Evolutionary conservation across 2,888 invertebrate genomes (phyloP).

Genomic region (Phania funesta): DNA sequence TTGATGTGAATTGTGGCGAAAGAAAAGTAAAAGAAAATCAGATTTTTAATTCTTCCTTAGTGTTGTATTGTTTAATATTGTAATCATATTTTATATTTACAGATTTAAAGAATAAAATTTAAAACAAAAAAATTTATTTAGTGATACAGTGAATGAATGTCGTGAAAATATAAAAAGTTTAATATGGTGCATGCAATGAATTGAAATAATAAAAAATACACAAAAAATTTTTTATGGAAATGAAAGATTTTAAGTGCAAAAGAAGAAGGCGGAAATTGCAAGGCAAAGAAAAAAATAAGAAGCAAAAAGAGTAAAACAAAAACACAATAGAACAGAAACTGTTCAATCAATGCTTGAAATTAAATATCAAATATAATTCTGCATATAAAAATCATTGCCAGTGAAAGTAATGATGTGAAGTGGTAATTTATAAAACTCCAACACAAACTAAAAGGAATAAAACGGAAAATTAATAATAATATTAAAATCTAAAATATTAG

Average conservation of each 20-base stretch:
- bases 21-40: constrained; percentile 40
- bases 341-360: constrained; percentile 44
- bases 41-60: constrained; percentile 31
- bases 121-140: not conserved
- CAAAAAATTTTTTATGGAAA: constrained; percentile 63
- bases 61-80: constrained; percentile 2
- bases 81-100: constrained; percentile 17
- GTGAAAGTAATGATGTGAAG: constrained; percentile 7
- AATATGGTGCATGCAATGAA: constrained; percentile 50
- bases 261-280: constrained; percentile 68
- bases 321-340: constrained; percentile 63
- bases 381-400: constrained; percentile 20
- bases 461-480: constrained; percentile 8
- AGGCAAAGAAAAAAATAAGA: constrained; percentile 58
- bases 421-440: constrained; percentile 17
- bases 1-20: constrained; percentile 59
- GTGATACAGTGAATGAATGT: constrained; percentile 2
- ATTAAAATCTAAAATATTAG: constrained; percentile 46
- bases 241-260: constrained; percentile 67
- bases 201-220: constrained; percentile 64
- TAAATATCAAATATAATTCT: constrained; percentile 33
- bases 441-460: constrained; percentile 14
- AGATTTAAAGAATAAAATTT: constrained; percentile 8
- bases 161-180: constrained; percentile 6
- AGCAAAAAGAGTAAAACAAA: constrained; percentile 45